phyloP scores from a whole-genome alignment of 53 echinoderm and acorn worm species.

The Patiria pectinifera region DNA sequence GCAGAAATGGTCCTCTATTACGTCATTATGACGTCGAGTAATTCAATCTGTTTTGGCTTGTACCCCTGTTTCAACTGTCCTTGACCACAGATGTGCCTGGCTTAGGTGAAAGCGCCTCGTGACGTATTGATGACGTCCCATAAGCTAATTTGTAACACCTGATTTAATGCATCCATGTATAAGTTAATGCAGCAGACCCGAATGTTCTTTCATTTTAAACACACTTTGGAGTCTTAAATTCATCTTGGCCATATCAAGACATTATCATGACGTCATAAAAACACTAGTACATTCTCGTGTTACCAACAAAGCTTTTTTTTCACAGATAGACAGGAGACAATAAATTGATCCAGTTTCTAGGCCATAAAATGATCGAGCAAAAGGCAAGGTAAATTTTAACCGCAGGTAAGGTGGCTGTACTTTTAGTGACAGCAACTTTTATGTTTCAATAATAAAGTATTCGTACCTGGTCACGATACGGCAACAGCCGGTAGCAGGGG shows the following conservation, averaged over 20 bases:
- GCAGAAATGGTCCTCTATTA: not conserved
- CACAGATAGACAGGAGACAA: not conserved
- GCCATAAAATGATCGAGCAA: not conserved
- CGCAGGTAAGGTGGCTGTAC: conserved; percentile 13
- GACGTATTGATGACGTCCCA: too few species aligned
- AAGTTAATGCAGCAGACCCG: too few species aligned
- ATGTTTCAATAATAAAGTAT: not conserved
- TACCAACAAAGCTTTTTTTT: not conserved
- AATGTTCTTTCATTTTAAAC: not conserved
- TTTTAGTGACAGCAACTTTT: not conserved
- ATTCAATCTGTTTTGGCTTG: not conserved
- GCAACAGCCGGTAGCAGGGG: conserved; percentile 91
- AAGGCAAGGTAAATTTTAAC: not conserved
- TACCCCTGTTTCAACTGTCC: too few species aligned
- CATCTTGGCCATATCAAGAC: not conserved
- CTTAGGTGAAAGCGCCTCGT: too few species aligned
- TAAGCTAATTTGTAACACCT: too few species aligned
- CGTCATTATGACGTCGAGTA: not conserved
- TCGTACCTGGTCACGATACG: conserved; percentile 94
- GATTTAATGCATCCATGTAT: too few species aligned
- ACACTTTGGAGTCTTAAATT: not conserved
- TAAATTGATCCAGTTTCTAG: not conserved
- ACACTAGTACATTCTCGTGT: not conserved
- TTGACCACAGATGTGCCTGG: too few species aligned
- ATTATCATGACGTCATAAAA: not conserved